A percentile compares a stretch with the other conserved stretches of the same genome.
These are phyloP conservation scores for Teleopsis dalmanni DNA, from an alignment of 1,140 invertebrate genomes.

Conservation along the genomic window DNA sequence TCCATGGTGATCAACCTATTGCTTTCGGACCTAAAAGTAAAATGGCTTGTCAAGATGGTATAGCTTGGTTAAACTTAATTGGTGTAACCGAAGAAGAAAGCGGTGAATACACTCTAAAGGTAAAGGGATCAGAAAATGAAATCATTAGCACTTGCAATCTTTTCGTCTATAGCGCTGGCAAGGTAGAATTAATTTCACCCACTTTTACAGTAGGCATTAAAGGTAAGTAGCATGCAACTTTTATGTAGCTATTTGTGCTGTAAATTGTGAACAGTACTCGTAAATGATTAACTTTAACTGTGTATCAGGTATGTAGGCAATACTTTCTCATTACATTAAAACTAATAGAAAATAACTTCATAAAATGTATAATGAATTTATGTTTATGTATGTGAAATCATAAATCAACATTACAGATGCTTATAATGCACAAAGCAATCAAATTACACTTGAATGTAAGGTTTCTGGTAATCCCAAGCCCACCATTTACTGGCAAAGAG, in stretches of 20 bases:
- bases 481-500: slow-evolving; percentile 71
- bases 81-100: slow-evolving; percentile 49
- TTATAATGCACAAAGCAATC: slow-evolving; percentile 34
- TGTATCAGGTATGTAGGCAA: not conserved
- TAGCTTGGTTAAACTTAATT: slow-evolving; percentile 58
- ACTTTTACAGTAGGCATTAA: slow-evolving; percentile 40
- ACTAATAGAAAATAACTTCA: no score
- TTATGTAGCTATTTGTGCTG: not conserved
- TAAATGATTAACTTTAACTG: not conserved
- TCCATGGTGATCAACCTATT: slow-evolving; percentile 51
- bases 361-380: no score
- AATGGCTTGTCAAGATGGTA: slow-evolving; percentile 51
- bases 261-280: not conserved
- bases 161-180: slow-evolving; percentile 35
- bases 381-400: slow-evolving; percentile 1
- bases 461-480: slow-evolving; percentile 40
- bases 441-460: slow-evolving; percentile 37
- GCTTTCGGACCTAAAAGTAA: slow-evolving; percentile 43
- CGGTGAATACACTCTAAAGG: slow-evolving; percentile 56
- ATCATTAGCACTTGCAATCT: slow-evolving; percentile 38
- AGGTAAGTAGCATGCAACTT: slow-evolving; percentile 23
- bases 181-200: slow-evolving; percentile 29
- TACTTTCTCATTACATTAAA: no score
- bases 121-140: slow-evolving; percentile 51
- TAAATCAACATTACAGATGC: no score